A percentile compares a stretch with the other conserved stretches of the same genome.
These are phyloP conservation scores for Zhuqinia jingwanae DNA, from an alignment of 2,888 invertebrate species.

Conservation along the genomic window DNA sequence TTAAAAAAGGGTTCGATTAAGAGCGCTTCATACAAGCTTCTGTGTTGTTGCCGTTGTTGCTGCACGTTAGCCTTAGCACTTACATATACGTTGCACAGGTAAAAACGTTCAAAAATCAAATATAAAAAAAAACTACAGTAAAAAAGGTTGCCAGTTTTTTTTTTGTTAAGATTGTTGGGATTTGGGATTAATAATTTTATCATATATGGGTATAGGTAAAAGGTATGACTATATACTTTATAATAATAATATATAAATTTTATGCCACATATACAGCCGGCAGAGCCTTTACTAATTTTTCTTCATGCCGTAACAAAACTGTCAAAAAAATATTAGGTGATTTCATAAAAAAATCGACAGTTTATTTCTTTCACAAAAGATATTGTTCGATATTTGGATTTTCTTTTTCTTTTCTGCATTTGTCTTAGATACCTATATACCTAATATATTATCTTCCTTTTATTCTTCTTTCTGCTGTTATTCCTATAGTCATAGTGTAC, in stretches of 20 bases:
- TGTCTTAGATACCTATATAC: too few species aligned
- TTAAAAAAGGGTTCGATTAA: conserved; percentile 59
- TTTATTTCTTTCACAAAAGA: conserved; percentile 5
- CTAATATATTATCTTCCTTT: too few species aligned
- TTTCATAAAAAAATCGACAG: conserved; percentile 54
- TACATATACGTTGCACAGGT: neutral
- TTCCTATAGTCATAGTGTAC: too few species aligned
- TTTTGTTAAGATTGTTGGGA: neutral
- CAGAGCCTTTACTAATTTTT: neutral
- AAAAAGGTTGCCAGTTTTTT: neutral
- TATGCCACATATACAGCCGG: too few species aligned
- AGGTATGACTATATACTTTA: conserved; percentile 1
- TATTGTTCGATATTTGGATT: neutral
- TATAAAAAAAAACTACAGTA: conserved; percentile 9
- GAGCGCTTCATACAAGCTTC: conserved; percentile 26
- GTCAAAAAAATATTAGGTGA: conserved; percentile 48
- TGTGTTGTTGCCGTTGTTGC: too few species aligned
- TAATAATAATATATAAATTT: too few species aligned
- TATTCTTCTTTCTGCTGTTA: too few species aligned
- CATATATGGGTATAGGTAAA: conserved; percentile 21
- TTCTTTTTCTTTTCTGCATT: neutral
- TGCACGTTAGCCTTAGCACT: too few species aligned
- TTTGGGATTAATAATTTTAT: conserved; percentile 17
- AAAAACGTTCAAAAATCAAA: conserved; percentile 8
- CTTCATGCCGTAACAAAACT: conserved; percentile 43